These are phyloP conservation scores for Eretmocerus hayati DNA, from an alignment of 2,888 invertebrate genomes.

Conservation along the genomic window DNA sequence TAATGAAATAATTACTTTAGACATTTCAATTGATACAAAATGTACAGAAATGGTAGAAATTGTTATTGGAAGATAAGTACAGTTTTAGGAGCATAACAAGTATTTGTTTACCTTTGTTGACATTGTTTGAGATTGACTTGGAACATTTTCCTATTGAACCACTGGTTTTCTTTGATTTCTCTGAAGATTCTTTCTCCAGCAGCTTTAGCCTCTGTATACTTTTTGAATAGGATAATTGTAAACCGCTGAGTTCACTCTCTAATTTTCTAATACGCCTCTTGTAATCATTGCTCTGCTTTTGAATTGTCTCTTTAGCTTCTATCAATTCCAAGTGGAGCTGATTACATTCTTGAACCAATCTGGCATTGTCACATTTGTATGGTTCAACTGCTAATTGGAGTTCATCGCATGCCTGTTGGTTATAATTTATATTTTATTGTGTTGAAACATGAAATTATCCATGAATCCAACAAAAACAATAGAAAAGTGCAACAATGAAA, in stretches of 20 bases:
- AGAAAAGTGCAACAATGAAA: too few species aligned
- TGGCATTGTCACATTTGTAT: conserved; percentile 73
- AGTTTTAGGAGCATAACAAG: background rate
- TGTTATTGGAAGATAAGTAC: too few species aligned
- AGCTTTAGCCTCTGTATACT: conserved; percentile 55
- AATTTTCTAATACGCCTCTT: conserved; percentile 50
- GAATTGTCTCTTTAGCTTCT: conserved; percentile 59
- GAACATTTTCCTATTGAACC: conserved; percentile 47
- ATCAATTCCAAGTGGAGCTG: conserved; percentile 62
- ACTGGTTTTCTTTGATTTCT: conserved; percentile 51
- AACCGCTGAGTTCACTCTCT: conserved; percentile 55
- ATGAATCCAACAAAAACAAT: background rate
- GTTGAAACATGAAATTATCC: background rate
- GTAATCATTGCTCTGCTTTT: conserved; percentile 51
- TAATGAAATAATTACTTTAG: background rate
- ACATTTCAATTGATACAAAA: background rate
- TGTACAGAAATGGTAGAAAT: background rate
- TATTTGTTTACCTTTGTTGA: conserved; percentile 30
- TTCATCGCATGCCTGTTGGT: conserved; percentile 57
- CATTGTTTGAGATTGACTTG: conserved; percentile 40
- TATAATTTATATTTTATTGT: background rate
- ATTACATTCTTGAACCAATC: conserved; percentile 69
- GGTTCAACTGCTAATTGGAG: conserved; percentile 68
- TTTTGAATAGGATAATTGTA: conserved; percentile 53
- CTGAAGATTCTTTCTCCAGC: conserved; percentile 57